phyloP scores from a whole-genome alignment of 2,888 invertebrate species.

The Adelognathus sp. region DNA sequence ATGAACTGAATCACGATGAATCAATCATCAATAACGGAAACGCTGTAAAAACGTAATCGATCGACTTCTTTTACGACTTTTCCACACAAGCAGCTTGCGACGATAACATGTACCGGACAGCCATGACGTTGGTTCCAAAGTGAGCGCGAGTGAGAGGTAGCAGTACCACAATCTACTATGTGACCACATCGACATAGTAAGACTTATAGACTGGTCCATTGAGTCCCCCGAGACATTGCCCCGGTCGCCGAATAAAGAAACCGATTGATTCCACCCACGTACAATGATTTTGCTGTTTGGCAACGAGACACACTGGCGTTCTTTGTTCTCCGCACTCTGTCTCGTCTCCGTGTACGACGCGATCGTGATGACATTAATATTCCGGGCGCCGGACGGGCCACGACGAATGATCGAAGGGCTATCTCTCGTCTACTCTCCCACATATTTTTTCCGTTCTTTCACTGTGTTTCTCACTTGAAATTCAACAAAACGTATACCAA shows the following conservation, averaged over 20 bases:
- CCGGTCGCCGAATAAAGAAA: constrained; percentile 65
- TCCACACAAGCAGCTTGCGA: constrained; percentile 46
- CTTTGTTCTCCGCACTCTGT: constrained; percentile 68
- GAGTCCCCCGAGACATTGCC: constrained; percentile 57
- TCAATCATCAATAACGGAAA: constrained; percentile 14
- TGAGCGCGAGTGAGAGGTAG: not conserved
- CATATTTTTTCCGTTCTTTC: constrained; percentile 25
- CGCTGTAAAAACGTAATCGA: constrained; percentile 48
- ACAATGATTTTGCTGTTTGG: constrained; percentile 78
- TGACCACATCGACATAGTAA: constrained; percentile 72
- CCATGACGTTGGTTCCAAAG: too few relatives aligned
- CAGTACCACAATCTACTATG: constrained; percentile 46
- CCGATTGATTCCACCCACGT: constrained; percentile 70
- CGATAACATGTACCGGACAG: too few relatives aligned
- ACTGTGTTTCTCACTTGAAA: constrained; percentile 25
- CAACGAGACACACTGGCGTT: constrained; percentile 70
- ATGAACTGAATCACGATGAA: constrained; percentile 4
- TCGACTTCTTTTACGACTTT: constrained; percentile 39
- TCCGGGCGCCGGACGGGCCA: constrained; percentile 61
- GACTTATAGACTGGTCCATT: constrained; percentile 65
- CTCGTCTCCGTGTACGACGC: not conserved
- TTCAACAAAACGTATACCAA: constrained; percentile 2
- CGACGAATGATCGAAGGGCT: constrained; percentile 58
- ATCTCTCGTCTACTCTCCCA: constrained; percentile 1
- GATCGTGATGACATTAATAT: constrained; percentile 65